Evolutionary conservation across 2,797 vertebrate genomes (phyloP), one percentile per base, ranked within the genome.

Genomic region (Xenentodon cancila): DNA sequence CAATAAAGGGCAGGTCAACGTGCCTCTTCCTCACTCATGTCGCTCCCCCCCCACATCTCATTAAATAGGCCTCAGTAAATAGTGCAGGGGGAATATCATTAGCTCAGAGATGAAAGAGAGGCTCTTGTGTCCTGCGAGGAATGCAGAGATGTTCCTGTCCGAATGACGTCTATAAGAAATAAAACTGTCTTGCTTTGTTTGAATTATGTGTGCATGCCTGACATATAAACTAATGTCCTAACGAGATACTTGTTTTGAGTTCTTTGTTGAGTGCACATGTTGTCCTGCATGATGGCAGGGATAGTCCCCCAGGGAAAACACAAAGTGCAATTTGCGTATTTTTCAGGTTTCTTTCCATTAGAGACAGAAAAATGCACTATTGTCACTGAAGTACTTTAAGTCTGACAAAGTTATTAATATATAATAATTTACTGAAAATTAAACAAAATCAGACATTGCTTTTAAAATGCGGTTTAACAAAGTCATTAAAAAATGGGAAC

Each of bases 1-100:
- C 79, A 83, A 87, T 90, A 89, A 88, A 84, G 81, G 64, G 51
- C 73, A 75, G 83, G 86, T 89, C 86, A 85, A 49, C 0, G 32
- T 47, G 49, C 71, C 70, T 7, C 65, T 65, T 49, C 58, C 68
- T 21, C 53, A 47, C 16, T 37, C 53, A 21, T 42, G 56, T 22
- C 22, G 11, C 50, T 15, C 63, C 60, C 66, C 60, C 66, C 58
- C 45, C 62, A 57, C 11, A 43, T 76, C 75, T 77, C 77, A 77
- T 86, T 84, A 89, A 85, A 77, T 73, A 63, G 64, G 55, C 71
- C 53, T 57, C 46, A 0, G 49, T 53, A 68, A 82, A 64, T 53
- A 51, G 62, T 27, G 40, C 45, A 15, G 44, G 25, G 43, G 68
- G 62, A 75, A 73, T 69, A 58, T 87, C 74, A 88, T 88, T 89